A percentile compares a stretch with the other conserved stretches of the same genome.
These are phyloP conservation scores for Helobdella robusta DNA, from an alignment of 2,888 invertebrate genomes.

Conservation along the genomic window DNA sequence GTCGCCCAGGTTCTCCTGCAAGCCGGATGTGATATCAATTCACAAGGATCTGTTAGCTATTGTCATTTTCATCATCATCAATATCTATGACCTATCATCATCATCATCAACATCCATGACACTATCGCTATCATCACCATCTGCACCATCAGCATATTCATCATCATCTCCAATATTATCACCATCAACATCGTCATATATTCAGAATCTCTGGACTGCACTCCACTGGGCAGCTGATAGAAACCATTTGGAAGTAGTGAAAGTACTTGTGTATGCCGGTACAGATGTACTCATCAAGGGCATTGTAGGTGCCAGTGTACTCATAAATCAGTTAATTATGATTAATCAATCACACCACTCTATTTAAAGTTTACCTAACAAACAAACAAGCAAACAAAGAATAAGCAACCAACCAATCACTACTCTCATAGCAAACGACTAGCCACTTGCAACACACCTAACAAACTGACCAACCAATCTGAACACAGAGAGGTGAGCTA, in stretches of 20 bases:
- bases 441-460: background rate
- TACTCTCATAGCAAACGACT: too few species aligned
- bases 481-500: conserved; percentile 33
- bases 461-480: too few species aligned
- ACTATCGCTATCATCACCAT: background rate
- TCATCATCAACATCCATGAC: background rate
- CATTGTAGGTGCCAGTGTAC: conserved; percentile 39
- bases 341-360: conserved; percentile 5
- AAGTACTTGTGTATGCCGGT: conserved; percentile 45
- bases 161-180: background rate
- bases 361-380: background rate
- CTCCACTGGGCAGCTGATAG: conserved; percentile 49
- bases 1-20: conserved; percentile 43
- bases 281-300: conserved; percentile 43
- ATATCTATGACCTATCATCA: background rate
- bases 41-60: conserved; percentile 41
- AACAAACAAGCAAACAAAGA: background rate
- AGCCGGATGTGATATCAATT: conserved; percentile 44
- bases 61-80: background rate
- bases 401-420: too few species aligned
- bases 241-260: conserved; percentile 43
- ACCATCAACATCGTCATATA: conserved; percentile 5
- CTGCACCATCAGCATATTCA: background rate
- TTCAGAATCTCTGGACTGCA: conserved; percentile 48
- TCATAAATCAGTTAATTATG: too few species aligned